phyloP scores from a whole-genome alignment of 2,888 invertebrate genomes.

The Empis stercorea region DNA sequence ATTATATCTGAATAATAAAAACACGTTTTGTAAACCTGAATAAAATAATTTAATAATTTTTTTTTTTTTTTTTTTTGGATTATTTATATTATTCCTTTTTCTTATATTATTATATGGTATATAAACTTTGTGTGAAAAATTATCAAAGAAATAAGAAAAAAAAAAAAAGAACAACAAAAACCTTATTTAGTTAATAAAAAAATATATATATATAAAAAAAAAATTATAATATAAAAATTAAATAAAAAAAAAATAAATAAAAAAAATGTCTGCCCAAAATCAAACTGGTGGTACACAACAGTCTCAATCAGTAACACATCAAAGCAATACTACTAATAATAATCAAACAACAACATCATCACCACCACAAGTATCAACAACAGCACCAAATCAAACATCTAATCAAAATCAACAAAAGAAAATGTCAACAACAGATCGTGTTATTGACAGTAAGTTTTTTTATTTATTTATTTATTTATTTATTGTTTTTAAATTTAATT shows the following conservation, averaged over 20 bases:
- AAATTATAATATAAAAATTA: background rate
- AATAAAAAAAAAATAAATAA: too few species aligned
- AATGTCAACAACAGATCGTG: background rate
- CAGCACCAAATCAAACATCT: background rate
- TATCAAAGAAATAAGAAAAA: too few species aligned
- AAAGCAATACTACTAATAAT: background rate
- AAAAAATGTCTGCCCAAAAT: background rate
- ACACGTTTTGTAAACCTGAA: too few species aligned
- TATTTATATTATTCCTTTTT: too few species aligned
- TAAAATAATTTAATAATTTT: too few species aligned
- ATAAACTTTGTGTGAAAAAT: too few species aligned
- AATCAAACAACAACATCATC: background rate
- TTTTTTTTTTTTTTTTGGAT: background rate
- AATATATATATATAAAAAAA: constrained; percentile 1
- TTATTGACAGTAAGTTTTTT: background rate
- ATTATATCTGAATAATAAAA: too few species aligned
- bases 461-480: too few species aligned
- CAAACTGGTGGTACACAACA: background rate
- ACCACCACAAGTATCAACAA: background rate
- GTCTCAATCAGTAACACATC: background rate
- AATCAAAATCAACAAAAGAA: background rate
- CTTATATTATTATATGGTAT: too few species aligned
- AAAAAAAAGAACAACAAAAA: too few species aligned
- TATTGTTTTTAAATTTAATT: too few species aligned
- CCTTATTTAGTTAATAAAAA: background rate